Evolutionary conservation across 2,888 invertebrate species (phyloP).

Genomic region (Sicus ferrugineus): DNA sequence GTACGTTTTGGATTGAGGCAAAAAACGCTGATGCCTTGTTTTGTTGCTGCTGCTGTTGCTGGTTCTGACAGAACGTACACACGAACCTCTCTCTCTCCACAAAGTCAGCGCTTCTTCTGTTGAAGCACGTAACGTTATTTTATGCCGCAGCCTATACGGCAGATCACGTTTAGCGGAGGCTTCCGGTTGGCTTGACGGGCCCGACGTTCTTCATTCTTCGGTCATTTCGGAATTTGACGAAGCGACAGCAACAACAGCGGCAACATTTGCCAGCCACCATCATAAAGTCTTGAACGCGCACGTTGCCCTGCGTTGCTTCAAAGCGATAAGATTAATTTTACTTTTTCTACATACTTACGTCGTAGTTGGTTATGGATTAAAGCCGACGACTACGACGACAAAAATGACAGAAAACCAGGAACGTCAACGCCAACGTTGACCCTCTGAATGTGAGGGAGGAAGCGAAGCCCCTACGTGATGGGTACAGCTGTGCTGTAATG

Average conservation of each 20-base stretch:
- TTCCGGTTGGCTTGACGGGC: slow-evolving; percentile 54
- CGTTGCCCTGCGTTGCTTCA: slow-evolving; percentile 28
- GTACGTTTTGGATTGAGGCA: slow-evolving; percentile 9
- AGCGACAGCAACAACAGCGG: slow-evolving; percentile 16
- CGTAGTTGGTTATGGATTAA: slow-evolving; percentile 6
- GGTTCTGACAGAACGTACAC: slow-evolving; percentile 1
- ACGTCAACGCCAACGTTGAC: neutral
- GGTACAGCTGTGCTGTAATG: slow-evolving; percentile 4
- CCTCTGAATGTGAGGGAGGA: neutral
- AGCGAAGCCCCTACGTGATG: slow-evolving; percentile 11
- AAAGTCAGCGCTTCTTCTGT: slow-evolving; percentile 63
- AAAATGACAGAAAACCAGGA: neutral
- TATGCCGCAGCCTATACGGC: slow-evolving; percentile 56
- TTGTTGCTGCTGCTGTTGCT: slow-evolving; percentile 12
- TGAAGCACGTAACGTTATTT: slow-evolving; percentile 56
- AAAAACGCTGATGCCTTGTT: slow-evolving; percentile 14
- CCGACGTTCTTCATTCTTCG: slow-evolving; percentile 18
- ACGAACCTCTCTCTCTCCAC: slow-evolving; percentile 26
- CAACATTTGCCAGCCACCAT: slow-evolving; percentile 21
- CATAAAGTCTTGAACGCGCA: slow-evolving; percentile 14
- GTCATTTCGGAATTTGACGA: slow-evolving; percentile 29
- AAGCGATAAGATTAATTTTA: slow-evolving; percentile 28
- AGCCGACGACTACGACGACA: neutral
- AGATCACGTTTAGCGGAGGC: slow-evolving; percentile 63
- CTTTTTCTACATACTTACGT: slow-evolving; percentile 3